Conservation (phyloP, 2,797 vertebrate genomes). For the Bucorvus abyssinicus region DNA sequence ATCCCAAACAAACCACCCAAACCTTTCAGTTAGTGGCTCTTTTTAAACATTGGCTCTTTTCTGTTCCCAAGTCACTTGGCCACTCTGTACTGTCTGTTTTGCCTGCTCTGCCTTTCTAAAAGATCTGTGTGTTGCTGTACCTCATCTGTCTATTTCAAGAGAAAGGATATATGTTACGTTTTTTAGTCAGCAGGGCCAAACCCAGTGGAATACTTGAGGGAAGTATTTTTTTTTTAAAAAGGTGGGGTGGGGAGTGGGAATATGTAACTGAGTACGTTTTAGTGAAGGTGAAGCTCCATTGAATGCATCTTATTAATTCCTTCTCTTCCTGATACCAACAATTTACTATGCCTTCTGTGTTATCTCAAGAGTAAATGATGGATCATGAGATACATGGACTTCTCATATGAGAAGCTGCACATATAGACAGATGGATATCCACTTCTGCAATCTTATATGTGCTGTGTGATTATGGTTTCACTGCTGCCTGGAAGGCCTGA, state of each 20-base stretch:
- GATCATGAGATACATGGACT: not conserved
- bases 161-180: rapidly evolving
- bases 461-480: not conserved
- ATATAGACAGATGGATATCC: not conserved
- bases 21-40: not conserved
- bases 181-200: not conserved
- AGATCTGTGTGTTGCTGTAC: not conserved
- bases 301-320: not conserved
- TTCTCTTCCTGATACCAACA: not conserved
- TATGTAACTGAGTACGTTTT: not conserved
- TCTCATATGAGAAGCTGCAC: not conserved
- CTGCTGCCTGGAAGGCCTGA: not conserved
- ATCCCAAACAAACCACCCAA: not conserved
- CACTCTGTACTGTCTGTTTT: not conserved
- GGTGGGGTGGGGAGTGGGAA: too few species aligned
- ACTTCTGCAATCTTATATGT: not conserved
- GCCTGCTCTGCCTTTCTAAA: not conserved
- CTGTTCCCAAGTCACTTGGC: not conserved
- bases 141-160: not conserved
- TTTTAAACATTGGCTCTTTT: not conserved
- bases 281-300: not conserved
- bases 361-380: not conserved
- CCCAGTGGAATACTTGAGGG: not conserved
- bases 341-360: not conserved
- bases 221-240: not conserved